Base-by-base conservation (phyloP, 1,140 invertebrate genomes). In the Trissolcus basalis region DNA sequence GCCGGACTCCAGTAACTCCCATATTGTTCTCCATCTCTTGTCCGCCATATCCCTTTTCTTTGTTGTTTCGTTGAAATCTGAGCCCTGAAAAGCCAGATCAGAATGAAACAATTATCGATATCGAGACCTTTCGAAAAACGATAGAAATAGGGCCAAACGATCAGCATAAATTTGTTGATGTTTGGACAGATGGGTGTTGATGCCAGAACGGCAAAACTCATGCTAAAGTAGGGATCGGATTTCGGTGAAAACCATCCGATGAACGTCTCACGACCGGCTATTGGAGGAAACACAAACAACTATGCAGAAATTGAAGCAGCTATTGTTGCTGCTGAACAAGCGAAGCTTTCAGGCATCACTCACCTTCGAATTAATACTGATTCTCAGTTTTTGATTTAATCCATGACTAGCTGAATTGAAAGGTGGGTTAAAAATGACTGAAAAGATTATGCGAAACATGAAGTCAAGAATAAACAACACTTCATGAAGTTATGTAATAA, bases 261-360 rank as follows among this genome's bases (percentile, higher is more conserved):
- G 5, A 60, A 60, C 13, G 27, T 60, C 5, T 60, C 56, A 7
- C 13, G 44, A 0, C 14, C 56, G 4, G 35, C 39, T 0, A 39
- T 19, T 49, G 4, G n/a, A 0, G 45, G 48, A 0, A 27, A 27
- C 6, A 27, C 19, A 6, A 27, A 41, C 4, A 61, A 61, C 36
- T 50, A 27, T 14, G 58, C 58, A 0, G 58, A 63, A 10, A 63
- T 63, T 5, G 48, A 51, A 44, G 59, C 49, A 6, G 49, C n/a
- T 0, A 63, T 53, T 11, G 48, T 13, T 0, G 59, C 59, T 8
- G 11, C n/a, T 0, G 59, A 51, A 51, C 3, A 4, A 0, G 48
- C n/a, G 6, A 15, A 44, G 19, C 1, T 11, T 0, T 10, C 10
- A 3, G 54, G 11, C 2, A 0, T 16, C 33, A 9, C n/a, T 13